Evolutionary conservation across 2,888 invertebrate species (phyloP), one percentile per base, ranked within the genome.

Genomic region (Leptura quadrifasciata): DNA sequence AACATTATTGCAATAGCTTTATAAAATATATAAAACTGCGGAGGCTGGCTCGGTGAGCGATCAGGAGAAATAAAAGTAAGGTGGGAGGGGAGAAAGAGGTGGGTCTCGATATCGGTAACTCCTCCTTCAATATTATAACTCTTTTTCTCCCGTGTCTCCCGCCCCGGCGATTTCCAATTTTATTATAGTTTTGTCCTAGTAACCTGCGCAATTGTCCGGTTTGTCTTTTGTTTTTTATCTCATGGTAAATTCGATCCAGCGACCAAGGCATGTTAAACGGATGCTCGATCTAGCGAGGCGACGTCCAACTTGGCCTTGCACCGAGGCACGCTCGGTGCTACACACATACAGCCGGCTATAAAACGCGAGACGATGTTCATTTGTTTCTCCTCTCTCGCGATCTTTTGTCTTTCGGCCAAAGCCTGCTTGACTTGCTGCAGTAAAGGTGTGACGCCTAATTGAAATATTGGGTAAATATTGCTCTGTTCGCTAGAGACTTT

Each of bases 91-190:
- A 78, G 83, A 83, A 83, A 85, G 84, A 87, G 88, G 88, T 84
- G 86, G 87, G 85, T 85, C 87, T 85, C 84, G 81, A 80, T 85
- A 87, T 87, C 85, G 87, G 87, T 83, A 81, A 86, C 87, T 86
- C 88, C 88, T 86, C 86, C 88, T 86, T 85, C 85, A 82, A 85
- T 84, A 85, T 79, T 78, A 79, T 74, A 81, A 85, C 85, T 84
- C 85, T 85, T 85, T 86, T 85, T 84, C 81, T 80, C 76, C 76
- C 79, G 65, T 63, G 55, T 20, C 72, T 73, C 79, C 77, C 81
- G 75, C 82, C 83, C 76, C 77, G 79, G 77, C 84, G 81, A 83
- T 83, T 84, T 85, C 85, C 86, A 85, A 88, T 88, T 88, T 88
- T 88, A 87, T 88, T 88, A 87, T 87, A 87, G 86, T 87, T 86